Evolutionary conservation across 2,888 invertebrate genomes (phyloP), one percentile per base, ranked within the genome.

Genomic region (Ophion slaviceki): DNA sequence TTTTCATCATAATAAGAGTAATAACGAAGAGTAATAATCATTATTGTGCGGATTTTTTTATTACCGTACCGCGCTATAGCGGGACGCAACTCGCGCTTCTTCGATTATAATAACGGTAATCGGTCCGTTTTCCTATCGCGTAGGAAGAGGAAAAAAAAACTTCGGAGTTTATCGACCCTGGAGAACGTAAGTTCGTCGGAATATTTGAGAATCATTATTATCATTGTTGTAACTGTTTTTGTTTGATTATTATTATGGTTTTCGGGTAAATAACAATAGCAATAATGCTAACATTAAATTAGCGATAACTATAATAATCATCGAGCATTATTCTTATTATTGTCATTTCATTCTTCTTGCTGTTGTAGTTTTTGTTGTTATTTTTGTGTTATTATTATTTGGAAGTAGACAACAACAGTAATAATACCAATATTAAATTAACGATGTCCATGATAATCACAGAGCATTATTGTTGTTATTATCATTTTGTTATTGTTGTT

Each of bases 71-170:
- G 36, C 72, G 14, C 17, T 24, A 40, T 32, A n/a, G n/a, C 70
- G 45, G 61, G 47, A 59, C 45, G 67, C 74, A 36, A 20, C 64
- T 66, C 70, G 75, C 47, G 53, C 53, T 77, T 66, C 71, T 82
- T 77, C 57, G 77, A 66, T 64, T 28, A 67, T 72, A 70, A 70
- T 79, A 79, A 83, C 83, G 74, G 83, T 68, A 53, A 62, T 64
- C 53, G 53, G 74, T 68, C 20, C 53, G 67, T 57, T 71, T 79
- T 17, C 47, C 68, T 62, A 79, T 61, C 53, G 79, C 47, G n/a
- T 62, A 45, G 62, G 11, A 10, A 36, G 7, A 14, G 45, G 40
- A 71, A 28, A 66, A 47, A 47, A 14, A 6, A 79, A 47, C 53
- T 45, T 36, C 36, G 3, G 74, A 74, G 61, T 83, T 74, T 68